Conservation (phyloP, 2,113 vertebrate species). For the Synodontis membranacea region DNA sequence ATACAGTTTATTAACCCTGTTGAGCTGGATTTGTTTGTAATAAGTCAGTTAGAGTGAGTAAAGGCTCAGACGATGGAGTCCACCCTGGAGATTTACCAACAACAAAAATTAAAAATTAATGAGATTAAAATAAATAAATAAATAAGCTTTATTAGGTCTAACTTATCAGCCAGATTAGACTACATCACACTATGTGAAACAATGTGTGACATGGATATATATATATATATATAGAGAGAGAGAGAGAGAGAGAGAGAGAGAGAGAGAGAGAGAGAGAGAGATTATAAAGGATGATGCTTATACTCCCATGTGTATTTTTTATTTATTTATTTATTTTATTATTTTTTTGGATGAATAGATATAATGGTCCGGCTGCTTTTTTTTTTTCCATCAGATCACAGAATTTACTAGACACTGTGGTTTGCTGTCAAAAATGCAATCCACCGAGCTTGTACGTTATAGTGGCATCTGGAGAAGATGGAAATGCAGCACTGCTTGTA, state of each 20-base stretch:
- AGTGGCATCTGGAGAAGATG: background rate
- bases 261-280: too few relatives aligned
- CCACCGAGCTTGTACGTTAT: background rate
- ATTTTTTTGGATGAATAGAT: background rate
- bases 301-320: background rate
- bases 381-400: background rate
- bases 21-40: background rate
- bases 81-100: background rate
- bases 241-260: too few relatives aligned
- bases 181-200: background rate
- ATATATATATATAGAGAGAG: too few relatives aligned
- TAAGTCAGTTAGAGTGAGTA: background rate
- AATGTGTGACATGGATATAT: background rate
- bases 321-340: background rate
- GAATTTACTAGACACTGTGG: background rate
- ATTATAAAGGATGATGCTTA: background rate
- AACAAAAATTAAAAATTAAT: too few relatives aligned
- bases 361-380: background rate
- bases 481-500: conserved; percentile 2
- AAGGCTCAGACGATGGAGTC: background rate
- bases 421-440: background rate
- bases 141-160: too few relatives aligned
- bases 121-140: too few relatives aligned
- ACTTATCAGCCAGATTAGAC: background rate
- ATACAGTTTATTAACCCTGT: background rate